Base-by-base conservation (phyloP, 2,888 invertebrate genomes). In the Monoplex corrugatus region DNA sequence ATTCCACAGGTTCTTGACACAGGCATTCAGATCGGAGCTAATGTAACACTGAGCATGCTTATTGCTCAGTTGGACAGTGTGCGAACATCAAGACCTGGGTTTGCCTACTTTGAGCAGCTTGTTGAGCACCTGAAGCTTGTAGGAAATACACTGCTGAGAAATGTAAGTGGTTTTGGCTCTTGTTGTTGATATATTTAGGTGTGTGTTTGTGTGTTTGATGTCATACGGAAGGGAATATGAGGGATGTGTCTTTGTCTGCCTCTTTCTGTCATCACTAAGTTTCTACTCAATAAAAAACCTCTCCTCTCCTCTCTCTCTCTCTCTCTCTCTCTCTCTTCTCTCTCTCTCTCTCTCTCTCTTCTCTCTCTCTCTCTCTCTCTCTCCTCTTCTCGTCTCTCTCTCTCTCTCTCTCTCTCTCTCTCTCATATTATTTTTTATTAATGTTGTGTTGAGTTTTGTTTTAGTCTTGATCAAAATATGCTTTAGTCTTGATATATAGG, bases 101-200 rank as follows among this genome's bases (percentile, higher is more conserved):
- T 89, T 57, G 75, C 72, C 68, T 91, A 89, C 75, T 89, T 89
- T 38, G 44, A 87, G n/a, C 87, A 86, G n/a, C 86, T 91, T 19
- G 43, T 84, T 85, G 85, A 85, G 72, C 91, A 91, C 40, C 89
- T 91, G 28, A 91, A 89, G 82, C 50, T 87, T 78, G 85, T 91
- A 80, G 89, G 88, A 16, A 89, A 86, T 72, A 87, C 87, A 44
- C 84, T 91, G 84, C 85, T 91, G 44, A 87, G 91, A 86, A 91
- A 91, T 89, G 91, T 91, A 68, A 85, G 90, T 88, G 35, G 23
- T 28, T 75, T 28, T 32, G 13, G n/a, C 44, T 80, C 32, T 23
- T 38, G 1, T n/a, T 68, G 44, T 45, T 44, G 32, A 35, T 32
- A n/a, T 75, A 75, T 35, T 75, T 44, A 32, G n/a, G 2, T 32